These are phyloP conservation scores for Perognathus longimembris DNA, from an alignment of 2,113 vertebrate genomes.

Conservation along the genomic window DNA sequence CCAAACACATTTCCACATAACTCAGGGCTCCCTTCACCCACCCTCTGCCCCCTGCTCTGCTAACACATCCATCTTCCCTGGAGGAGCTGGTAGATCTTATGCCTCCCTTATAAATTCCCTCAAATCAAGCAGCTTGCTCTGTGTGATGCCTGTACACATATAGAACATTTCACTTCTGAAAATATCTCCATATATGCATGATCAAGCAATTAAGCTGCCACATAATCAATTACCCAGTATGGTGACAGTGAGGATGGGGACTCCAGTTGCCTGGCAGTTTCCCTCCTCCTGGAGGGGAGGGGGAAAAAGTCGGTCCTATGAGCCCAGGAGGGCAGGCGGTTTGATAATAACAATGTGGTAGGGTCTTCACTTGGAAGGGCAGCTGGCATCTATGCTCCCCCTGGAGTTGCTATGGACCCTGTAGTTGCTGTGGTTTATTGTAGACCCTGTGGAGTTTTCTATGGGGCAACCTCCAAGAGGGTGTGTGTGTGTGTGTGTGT, in stretches of 20 bases:
- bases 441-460: not conserved
- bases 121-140: not conserved
- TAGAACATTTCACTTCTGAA: conserved; percentile 39
- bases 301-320: not conserved
- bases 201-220: not conserved
- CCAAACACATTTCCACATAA: not conserved
- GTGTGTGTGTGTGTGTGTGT: no score
- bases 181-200: not conserved
- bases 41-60: fast-evolving
- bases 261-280: not conserved
- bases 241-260: not conserved
- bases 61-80: not conserved
- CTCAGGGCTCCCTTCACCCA: not conserved
- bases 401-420: not conserved
- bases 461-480: not conserved
- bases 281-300: not conserved
- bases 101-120: not conserved
- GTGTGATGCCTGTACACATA: fast-evolving
- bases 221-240: conserved; percentile 1
- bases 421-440: not conserved
- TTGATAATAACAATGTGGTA: no score
- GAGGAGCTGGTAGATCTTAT: not conserved
- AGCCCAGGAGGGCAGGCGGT: not conserved
- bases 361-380: not conserved
- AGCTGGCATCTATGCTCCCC: not conserved